Conservation (phyloP, 1,140 invertebrate species). For the Ctenoplectra terminalis region DNA sequence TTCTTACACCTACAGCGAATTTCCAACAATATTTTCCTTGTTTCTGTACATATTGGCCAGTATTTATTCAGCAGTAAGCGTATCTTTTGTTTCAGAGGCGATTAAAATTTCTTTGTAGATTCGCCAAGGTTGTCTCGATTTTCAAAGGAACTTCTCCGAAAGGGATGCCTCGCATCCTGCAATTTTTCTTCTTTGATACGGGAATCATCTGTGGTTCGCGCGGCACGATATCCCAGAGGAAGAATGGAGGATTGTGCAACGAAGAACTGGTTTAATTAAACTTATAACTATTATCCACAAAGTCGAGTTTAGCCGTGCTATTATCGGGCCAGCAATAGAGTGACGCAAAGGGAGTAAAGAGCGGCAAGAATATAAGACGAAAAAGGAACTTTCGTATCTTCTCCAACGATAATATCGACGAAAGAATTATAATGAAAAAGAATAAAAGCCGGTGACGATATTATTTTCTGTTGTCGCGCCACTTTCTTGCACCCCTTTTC, state of each 20-base stretch:
- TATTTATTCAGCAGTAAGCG: not conserved
- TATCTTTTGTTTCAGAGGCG: not conserved
- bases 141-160: not conserved
- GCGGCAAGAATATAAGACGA: constrained; percentile 35
- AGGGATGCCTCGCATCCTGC: not conserved
- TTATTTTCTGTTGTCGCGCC: not conserved
- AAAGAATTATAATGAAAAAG: constrained; percentile 33
- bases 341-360: constrained; percentile 40
- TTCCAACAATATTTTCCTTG: not conserved
- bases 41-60: not conserved
- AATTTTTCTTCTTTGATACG: constrained; percentile 52
- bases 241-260: constrained; percentile 34
- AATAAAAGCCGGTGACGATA: constrained; percentile 4
- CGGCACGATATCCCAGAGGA: constrained; percentile 25
- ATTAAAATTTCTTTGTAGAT: constrained; percentile 14
- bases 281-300: constrained; percentile 52
- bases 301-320: constrained; percentile 45
- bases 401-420: constrained; percentile 34
- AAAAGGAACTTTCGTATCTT: constrained; percentile 26
- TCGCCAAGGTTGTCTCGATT: not conserved
- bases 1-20: not conserved
- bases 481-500: not conserved
- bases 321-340: constrained; percentile 35
- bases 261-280: constrained; percentile 58
- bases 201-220: constrained; percentile 21